Percentiles rank a stretch among this genome's conserved stretches.
phyloP scores from a whole-genome alignment of 2,888 invertebrate species.

The Heliconius sara region DNA sequence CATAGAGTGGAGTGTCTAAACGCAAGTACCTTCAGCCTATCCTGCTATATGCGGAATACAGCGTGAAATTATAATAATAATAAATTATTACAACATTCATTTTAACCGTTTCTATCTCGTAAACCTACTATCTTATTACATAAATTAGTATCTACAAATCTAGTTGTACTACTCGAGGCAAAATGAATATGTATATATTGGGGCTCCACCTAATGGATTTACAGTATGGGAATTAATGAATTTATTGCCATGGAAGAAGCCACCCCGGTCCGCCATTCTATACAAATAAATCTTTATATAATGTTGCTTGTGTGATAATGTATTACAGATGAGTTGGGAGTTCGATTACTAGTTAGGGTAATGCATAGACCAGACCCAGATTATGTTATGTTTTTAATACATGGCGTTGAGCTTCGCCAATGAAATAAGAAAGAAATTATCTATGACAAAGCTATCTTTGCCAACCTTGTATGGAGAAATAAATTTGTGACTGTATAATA shows the following conservation, averaged over 20 bases:
- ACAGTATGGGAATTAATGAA: constrained; percentile 38
- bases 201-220: constrained; percentile 39
- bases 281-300: constrained; percentile 32
- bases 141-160: not conserved
- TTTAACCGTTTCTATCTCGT: not conserved
- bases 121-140: not conserved
- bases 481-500: no score
- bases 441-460: no score
- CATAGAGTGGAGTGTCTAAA: not conserved
- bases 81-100: not conserved
- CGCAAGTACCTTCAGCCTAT: not conserved
- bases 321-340: not conserved
- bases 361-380: not conserved
- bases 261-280: constrained; percentile 32
- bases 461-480: no score
- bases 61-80: not conserved
- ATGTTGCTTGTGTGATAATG: constrained; percentile 1
- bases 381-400: not conserved
- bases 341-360: not conserved
- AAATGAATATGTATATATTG: constrained; percentile 40
- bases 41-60: not conserved
- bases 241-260: constrained; percentile 35
- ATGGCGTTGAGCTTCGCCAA: not conserved
- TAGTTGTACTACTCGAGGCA: constrained; percentile 17
- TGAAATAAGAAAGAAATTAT: not conserved